phyloP scores from a whole-genome alignment of 2,888 invertebrate species.

The Dicranocentrus wangi region DNA sequence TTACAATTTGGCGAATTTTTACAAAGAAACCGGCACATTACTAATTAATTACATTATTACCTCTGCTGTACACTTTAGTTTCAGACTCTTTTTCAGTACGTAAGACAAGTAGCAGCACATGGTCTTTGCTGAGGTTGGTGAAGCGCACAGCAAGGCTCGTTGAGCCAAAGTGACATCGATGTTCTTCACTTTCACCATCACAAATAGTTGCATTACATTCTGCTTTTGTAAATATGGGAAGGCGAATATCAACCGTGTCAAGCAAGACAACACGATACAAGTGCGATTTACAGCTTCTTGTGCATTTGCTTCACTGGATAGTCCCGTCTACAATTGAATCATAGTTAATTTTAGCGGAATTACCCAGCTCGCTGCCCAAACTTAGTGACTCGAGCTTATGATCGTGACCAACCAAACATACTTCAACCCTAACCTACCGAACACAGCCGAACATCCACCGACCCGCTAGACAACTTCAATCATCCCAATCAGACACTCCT shows the following conservation, averaged over 20 bases:
- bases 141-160: constrained; percentile 60
- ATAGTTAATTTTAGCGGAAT: too few species aligned
- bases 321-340: constrained; percentile 3
- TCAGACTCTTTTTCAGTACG: constrained; percentile 61
- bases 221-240: constrained; percentile 77
- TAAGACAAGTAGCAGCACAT: constrained; percentile 62
- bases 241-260: constrained; percentile 77
- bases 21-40: too few species aligned
- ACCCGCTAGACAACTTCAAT: not conserved
- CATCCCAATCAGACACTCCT: too few species aligned
- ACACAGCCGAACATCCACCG: not conserved
- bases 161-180: constrained; percentile 74
- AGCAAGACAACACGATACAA: constrained; percentile 78
- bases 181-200: constrained; percentile 77
- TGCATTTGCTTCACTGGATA: constrained; percentile 75
- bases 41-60: too few species aligned
- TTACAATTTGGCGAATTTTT: too few species aligned
- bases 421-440: not conserved
- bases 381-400: too few species aligned
- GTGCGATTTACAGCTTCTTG: constrained; percentile 80
- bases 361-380: too few species aligned
- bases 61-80: constrained; percentile 32
- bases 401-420: not conserved
- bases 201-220: constrained; percentile 78
- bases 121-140: constrained; percentile 54